Conservation (phyloP, 2,113 vertebrate species). For the Entomyzon cyanotis region DNA sequence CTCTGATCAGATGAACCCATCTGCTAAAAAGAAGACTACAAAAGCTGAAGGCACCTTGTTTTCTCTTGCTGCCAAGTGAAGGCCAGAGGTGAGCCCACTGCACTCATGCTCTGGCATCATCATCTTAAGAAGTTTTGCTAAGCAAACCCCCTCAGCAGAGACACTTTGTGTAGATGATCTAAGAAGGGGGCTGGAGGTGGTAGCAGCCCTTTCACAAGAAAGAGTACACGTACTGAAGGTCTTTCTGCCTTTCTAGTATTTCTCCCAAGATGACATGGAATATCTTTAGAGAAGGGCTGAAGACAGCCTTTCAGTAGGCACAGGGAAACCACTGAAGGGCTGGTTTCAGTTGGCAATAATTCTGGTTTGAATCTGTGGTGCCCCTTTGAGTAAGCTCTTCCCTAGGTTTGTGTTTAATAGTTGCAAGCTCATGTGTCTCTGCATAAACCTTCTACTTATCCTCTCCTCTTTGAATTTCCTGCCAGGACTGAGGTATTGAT, state of each 20-base stretch:
- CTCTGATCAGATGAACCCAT: not conserved
- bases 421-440: not conserved
- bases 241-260: not conserved
- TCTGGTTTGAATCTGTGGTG: not conserved
- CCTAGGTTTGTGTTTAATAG: not conserved
- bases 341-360: not conserved
- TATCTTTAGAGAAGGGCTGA: not conserved
- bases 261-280: not conserved
- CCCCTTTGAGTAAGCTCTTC: not conserved
- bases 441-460: not conserved
- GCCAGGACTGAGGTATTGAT: not conserved
- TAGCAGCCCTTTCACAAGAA: not conserved
- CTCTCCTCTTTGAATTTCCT: not conserved
- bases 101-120: not conserved
- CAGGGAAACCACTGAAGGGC: not conserved
- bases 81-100: not conserved
- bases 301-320: not conserved
- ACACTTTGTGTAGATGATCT: not conserved
- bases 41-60: not conserved
- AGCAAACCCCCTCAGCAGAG: not conserved
- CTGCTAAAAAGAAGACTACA: not conserved
- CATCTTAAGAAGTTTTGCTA: not conserved
- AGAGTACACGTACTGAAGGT: not conserved
- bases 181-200: not conserved
- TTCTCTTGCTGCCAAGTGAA: not conserved